Evolutionary conservation across 2,888 invertebrate species (phyloP), one percentile per base, ranked within the genome.

Genomic region (Sceliomorpha sp.): DNA sequence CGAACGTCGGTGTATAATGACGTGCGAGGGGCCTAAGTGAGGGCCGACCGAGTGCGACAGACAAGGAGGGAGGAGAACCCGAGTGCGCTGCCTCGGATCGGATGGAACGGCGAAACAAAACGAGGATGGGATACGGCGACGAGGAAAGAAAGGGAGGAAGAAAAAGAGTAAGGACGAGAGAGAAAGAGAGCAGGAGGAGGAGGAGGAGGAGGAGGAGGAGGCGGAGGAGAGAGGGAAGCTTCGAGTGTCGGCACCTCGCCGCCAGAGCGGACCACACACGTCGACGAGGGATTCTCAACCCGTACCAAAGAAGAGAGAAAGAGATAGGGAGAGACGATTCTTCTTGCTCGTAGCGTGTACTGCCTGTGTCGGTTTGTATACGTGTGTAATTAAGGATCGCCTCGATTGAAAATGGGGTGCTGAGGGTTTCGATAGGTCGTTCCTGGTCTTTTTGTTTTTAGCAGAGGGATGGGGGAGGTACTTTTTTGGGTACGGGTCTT

Each of bases 191-290:
- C 36, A 32, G 42, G 56, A 70, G 71, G 79, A 72, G 75, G 75
- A 69, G 59, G 58, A 62, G 50, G 62, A 60, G 66, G 62, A 29
- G 55, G 58, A 62, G 66, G 20, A 15, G 31, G 40, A 36, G 20
- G 45, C 72, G 70, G 73, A 71, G 60, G 69, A 60, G 75, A 69
- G 75, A 79, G 79, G 73, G 83, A 80, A 79, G 79, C 83, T 78
- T 85, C 83, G 87, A 86, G 87, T 87, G 87, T 87, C 87, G 87
- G 87, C 87, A 87, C 87, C 86, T 87, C 84, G 85, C 87, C 86
- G 85, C 84, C 85, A 85, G 78, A 86, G 74, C 83, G 82, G 87
- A 87, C 87, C 87, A 87, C 87, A 87, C 87, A 87, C 87, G 87
- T 87, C 80, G 87, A 81, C 75, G 70, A 83, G 83, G 72, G 87